Conservation (phyloP, 1,140 invertebrate genomes). For the Drosophila teissieri region DNA sequence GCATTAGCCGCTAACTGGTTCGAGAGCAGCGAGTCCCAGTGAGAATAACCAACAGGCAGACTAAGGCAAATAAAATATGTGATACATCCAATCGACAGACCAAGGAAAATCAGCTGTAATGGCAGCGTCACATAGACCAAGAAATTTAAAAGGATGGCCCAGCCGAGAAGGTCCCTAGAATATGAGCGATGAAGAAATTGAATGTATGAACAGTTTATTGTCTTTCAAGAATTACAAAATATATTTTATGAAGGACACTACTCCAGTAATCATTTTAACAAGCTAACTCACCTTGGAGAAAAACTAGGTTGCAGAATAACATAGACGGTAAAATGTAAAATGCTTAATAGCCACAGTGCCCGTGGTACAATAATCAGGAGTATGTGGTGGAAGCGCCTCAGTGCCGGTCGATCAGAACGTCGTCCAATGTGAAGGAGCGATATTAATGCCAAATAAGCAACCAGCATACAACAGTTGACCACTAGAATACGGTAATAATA, state of each 20-base stretch:
- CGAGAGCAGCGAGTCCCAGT: conserved; percentile 81
- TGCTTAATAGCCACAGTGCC: conserved; percentile 58
- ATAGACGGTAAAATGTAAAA: conserved; percentile 66
- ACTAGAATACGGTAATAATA: conserved; percentile 23
- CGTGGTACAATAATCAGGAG: conserved; percentile 58
- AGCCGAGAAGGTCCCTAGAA: conserved; percentile 87
- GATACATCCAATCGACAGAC: conserved; percentile 85
- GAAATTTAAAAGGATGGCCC: conserved; percentile 92
- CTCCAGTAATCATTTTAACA: too few relatives aligned
- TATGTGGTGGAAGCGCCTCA: conserved; percentile 53
- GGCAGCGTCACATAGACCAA: conserved; percentile 94
- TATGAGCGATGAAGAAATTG: neutral
- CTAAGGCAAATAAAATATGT: conserved; percentile 87
- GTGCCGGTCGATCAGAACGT: conserved; percentile 50
- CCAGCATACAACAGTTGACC: conserved; percentile 67
- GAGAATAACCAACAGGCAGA: conserved; percentile 86
- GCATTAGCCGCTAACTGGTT: conserved; percentile 86
- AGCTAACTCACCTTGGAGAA: conserved; percentile 58
- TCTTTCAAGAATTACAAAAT: too few relatives aligned
- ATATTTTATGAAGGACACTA: too few relatives aligned
- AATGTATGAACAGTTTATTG: too few relatives aligned
- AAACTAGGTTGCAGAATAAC: conserved; percentile 64
- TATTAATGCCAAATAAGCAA: conserved; percentile 59
- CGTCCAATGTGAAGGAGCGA: conserved; percentile 63
- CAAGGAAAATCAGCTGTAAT: conserved; percentile 87